Conservation (phyloP, 2,113 vertebrate genomes). For the Gymnocephalus cernua region DNA sequence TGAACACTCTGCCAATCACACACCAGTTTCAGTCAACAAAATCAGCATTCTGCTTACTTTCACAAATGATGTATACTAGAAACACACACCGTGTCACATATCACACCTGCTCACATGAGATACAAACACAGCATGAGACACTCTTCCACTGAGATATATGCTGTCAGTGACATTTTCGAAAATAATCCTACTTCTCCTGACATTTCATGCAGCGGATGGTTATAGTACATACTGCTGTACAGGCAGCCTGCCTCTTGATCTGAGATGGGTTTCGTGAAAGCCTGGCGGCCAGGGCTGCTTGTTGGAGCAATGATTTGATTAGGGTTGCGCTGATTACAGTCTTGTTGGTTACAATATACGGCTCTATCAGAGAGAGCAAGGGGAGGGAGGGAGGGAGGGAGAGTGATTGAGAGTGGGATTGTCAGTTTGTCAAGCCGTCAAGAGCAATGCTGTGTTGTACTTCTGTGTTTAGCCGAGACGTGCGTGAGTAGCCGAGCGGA, state of each 20-base stretch:
- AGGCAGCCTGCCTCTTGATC: slow-evolving; percentile 57
- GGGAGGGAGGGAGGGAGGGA: slow-evolving; percentile 27
- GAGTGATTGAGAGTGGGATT: slow-evolving; percentile 59
- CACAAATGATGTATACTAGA: slow-evolving; percentile 28
- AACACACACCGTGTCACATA: slow-evolving; percentile 40
- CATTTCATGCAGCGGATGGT: slow-evolving; percentile 66
- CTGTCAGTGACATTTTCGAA: slow-evolving; percentile 73
- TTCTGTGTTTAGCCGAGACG: slow-evolving; percentile 40
- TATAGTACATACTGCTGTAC: slow-evolving; percentile 32
- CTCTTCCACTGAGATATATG: slow-evolving; percentile 61
- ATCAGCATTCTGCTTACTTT: slow-evolving; percentile 35
- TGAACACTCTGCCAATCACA: slow-evolving; percentile 38
- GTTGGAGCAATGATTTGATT: slow-evolving; percentile 74
- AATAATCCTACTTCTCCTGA: slow-evolving; percentile 72
- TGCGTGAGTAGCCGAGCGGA: slow-evolving; percentile 18
- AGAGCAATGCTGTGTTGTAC: slow-evolving; percentile 38
- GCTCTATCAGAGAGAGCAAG: slow-evolving; percentile 51
- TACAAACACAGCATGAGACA: slow-evolving; percentile 65
- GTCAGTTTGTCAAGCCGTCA: slow-evolving; percentile 72
- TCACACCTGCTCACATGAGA: slow-evolving; percentile 69
- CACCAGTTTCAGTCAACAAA: slow-evolving; percentile 35
- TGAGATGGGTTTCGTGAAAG: slow-evolving; percentile 55
- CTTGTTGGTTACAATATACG: slow-evolving; percentile 75
- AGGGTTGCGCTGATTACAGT: slow-evolving; percentile 74
- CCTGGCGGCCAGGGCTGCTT: slow-evolving; percentile 56